phyloP scores from a whole-genome alignment of 2,888 invertebrate species.

The Metalampra italica region DNA sequence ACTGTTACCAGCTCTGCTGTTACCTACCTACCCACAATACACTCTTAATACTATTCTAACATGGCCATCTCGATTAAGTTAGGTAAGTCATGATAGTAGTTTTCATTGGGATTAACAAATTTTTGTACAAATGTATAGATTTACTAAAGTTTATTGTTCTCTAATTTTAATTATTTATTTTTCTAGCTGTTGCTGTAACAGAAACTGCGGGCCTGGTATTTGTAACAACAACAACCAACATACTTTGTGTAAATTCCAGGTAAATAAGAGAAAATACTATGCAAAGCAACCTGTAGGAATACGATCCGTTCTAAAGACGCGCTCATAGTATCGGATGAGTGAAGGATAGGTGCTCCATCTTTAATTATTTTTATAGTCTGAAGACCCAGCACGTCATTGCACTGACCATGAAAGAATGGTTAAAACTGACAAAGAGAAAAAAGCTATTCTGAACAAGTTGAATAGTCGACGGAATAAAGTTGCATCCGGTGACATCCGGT shows the following conservation, averaged over 20 bases:
- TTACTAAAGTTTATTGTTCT: conserved; percentile 20
- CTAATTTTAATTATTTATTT: conserved; percentile 16
- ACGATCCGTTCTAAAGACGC: no score
- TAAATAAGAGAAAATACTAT: conserved; percentile 21
- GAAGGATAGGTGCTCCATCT: no score
- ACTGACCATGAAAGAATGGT: conserved; percentile 46
- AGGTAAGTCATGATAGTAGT: not conserved
- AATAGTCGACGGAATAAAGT: conserved; percentile 62
- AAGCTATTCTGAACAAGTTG: conserved; percentile 53
- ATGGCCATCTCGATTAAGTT: not conserved
- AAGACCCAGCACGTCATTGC: conserved; percentile 43
- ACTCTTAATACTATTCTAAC: no score
- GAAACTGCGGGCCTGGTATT: conserved; percentile 38
- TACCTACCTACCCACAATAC: not conserved
- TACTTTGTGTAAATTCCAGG: conserved; percentile 51
- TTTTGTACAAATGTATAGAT: conserved; percentile 18
- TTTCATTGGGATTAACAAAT: not conserved
- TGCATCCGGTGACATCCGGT: conserved; percentile 57
- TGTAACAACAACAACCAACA: conserved; percentile 47
- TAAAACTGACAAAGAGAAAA: conserved; percentile 38
- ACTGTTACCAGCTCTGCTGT: no score
- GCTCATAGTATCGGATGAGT: no score
- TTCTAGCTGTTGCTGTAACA: conserved; percentile 25
- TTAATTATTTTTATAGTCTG: conserved; percentile 24
- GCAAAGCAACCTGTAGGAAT: no score